Evolutionary conservation across 1,140 invertebrate genomes (phyloP).

Genomic region (Arion vulgaris): DNA sequence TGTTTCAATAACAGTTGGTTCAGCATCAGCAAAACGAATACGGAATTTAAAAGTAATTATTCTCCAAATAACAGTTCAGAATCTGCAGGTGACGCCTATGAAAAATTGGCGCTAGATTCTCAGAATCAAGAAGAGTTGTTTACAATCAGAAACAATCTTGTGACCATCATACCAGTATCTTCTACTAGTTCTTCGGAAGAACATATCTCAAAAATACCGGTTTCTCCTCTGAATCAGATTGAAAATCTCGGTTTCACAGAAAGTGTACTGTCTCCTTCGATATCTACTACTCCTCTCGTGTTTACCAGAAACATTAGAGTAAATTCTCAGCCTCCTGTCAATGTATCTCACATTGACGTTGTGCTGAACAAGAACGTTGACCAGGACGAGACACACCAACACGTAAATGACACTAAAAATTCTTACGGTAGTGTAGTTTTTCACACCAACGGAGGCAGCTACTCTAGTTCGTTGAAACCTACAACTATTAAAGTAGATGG

Average conservation of each 20-base stretch:
- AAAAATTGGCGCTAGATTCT: not conserved
- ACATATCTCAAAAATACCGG: not conserved
- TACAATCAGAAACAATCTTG: not conserved
- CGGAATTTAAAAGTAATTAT: not conserved
- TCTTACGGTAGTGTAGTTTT: not conserved
- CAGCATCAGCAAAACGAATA: not conserved
- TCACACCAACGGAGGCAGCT: not conserved
- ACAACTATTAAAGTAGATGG: not conserved
- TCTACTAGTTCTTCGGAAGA: not conserved
- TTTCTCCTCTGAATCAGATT: not conserved
- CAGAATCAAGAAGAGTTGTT: not conserved
- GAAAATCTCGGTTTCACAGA: not conserved
- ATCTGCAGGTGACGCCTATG: not conserved
- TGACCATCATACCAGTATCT: not conserved
- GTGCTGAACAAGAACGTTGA: not conserved
- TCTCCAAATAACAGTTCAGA: not conserved
- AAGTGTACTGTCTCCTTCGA: not conserved
- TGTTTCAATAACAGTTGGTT: constrained; percentile 1
- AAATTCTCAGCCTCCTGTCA: not conserved
- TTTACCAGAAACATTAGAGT: not conserved
- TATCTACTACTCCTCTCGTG: not conserved
- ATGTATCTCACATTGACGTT: not conserved
- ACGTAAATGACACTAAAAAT: not conserved
- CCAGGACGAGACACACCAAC: not conserved
- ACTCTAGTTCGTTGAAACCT: not conserved